phyloP scores from a whole-genome alignment of 2,113 vertebrate species.

The Xiphophorus hellerii region DNA sequence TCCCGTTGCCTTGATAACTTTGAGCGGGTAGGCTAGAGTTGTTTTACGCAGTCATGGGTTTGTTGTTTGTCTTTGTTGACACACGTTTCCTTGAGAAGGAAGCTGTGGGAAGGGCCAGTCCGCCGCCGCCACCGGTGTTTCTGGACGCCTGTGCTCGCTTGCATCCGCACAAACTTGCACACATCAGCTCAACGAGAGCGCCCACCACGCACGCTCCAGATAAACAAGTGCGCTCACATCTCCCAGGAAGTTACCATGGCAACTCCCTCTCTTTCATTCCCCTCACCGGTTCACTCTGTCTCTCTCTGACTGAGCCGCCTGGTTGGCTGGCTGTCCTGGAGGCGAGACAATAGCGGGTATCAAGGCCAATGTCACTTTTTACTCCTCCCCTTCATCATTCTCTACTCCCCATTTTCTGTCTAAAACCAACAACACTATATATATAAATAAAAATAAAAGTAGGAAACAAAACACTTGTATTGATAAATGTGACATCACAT shows the following conservation, averaged over 20 bases:
- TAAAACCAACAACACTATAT: neutral
- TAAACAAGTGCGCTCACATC: constrained; percentile 82
- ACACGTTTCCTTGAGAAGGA: constrained; percentile 63
- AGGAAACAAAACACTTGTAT: constrained; percentile 29
- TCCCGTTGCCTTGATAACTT: constrained; percentile 48
- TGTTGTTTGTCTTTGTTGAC: constrained; percentile 17
- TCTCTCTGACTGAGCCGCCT: constrained; percentile 64
- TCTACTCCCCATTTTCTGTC: neutral
- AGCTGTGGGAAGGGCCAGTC: constrained; percentile 38
- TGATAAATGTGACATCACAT: constrained; percentile 69
- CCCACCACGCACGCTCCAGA: constrained; percentile 73
- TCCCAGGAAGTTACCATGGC: constrained; percentile 80
- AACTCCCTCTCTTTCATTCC: constrained; percentile 61
- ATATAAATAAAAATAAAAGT: too few relatives aligned
- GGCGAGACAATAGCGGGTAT: constrained; percentile 82
- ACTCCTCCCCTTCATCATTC: neutral
- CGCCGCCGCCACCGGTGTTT: constrained; percentile 21
- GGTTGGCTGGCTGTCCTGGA: constrained; percentile 79
- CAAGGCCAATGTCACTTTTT: constrained; percentile 80
- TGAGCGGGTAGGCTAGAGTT: constrained; percentile 49
- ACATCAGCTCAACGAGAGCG: constrained; percentile 72
- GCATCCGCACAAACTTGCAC: constrained; percentile 27
- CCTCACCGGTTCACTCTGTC: constrained; percentile 40
- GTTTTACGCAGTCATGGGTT: constrained; percentile 30
- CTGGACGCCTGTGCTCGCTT: neutral